Evolutionary conservation across 2,113 vertebrate species (phyloP), one percentile per base, ranked within the genome.

Genomic region (Suncus etruscus): DNA sequence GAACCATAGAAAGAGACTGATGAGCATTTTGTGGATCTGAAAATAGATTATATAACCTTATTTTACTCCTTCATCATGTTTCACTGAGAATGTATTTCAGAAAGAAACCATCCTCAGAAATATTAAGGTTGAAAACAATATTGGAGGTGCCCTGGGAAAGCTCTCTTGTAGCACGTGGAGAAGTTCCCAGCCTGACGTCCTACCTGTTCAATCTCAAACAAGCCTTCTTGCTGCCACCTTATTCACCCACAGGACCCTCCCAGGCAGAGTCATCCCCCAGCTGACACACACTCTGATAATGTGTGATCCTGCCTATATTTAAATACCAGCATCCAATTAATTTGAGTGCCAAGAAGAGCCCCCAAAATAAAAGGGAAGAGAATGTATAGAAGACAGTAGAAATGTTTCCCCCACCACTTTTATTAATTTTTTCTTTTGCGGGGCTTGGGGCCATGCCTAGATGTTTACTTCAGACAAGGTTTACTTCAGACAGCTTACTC

Each of bases 61-160:
- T 61, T 50, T 66, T 6, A 66, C 50, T 29, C 66, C 39, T 83
- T 61, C 29, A 29, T 78, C 32, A 14, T 45, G 50, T 14, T 31
- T 31, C 68, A 47, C 58, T 77, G 15, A 32, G 47, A 69, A 39
- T 77, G 54, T 76, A 50, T 65, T 74, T 45, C 32, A 65, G 61
- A 29, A 85, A 76, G 76, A 81, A 58, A 15, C 18, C 61, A 3
- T 66, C 54, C 61, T 93, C 22, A 48, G 22, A 91, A 86, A 51
- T 63, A 54, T 20, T 45, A 39, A 32, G 14, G 10, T 63, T 87
- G 84, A 63, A 39, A 72, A 16, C n/a, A 1, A 47, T 31, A 61
- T 70, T 74, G 45, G 20, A 20, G 6, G 51, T 12, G 9, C 54
- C 45, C 65, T 39, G 63, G 65, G 45, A 25, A 81, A 80, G 8